phyloP scores from a whole-genome alignment of 2,797 vertebrate species.

The Lepidocolaptes lacrymiger region DNA sequence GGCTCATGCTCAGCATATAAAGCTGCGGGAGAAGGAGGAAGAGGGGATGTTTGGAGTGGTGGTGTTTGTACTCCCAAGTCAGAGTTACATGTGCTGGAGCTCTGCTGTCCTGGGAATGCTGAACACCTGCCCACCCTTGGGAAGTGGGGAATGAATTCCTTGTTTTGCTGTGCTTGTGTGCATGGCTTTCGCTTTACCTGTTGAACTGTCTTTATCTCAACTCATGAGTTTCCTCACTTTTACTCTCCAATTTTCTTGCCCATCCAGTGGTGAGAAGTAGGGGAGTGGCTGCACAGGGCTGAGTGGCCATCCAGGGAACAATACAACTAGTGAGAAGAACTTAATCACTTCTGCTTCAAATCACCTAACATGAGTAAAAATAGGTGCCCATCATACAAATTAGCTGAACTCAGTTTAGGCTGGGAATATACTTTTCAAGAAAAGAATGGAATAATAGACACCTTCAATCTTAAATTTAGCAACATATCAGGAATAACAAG shows the following conservation, averaged over 20 bases:
- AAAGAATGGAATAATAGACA: neutral
- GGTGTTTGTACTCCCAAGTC: neutral
- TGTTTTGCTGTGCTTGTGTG: neutral
- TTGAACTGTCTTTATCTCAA: neutral
- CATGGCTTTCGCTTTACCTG: neutral
- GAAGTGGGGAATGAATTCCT: neutral
- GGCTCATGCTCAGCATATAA: neutral
- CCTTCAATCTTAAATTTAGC: neutral
- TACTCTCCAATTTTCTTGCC: neutral
- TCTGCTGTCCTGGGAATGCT: neutral
- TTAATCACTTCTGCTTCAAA: neutral
- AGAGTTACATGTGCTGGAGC: accelerated
- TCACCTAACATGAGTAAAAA: neutral
- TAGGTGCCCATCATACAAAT: neutral
- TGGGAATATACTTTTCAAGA: neutral
- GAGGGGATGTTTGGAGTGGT: accelerated
- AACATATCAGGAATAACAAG: neutral
- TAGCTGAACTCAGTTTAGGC: neutral
- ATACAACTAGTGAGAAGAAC: neutral
- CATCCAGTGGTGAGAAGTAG: neutral
- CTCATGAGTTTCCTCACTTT: neutral
- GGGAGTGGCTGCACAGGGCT: neutral
- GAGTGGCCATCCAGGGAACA: neutral
- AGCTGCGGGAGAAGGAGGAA: neutral
- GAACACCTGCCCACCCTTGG: neutral